Percentiles rank a stretch among this genome's conserved stretches.
Conservation (phyloP, 1,140 invertebrate species). For the Cepaea nemoralis region DNA sequence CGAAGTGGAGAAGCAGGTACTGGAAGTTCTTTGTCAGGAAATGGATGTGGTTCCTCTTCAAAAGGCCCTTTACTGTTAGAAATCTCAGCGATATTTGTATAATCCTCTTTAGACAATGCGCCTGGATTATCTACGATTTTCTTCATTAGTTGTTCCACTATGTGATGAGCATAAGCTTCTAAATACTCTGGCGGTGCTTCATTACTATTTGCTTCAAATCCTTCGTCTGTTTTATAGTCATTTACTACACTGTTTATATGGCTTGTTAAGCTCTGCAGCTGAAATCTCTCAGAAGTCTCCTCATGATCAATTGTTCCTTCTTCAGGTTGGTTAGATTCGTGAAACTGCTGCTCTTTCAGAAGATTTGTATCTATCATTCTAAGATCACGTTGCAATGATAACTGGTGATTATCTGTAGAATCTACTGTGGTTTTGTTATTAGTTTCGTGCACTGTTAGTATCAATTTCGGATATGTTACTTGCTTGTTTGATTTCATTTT, state of each 20-base stretch:
- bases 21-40: constrained; percentile 20
- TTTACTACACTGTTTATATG: background rate
- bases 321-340: background rate
- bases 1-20: constrained; percentile 3
- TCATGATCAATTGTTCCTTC: background rate
- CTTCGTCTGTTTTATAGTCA: background rate
- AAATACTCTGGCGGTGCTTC: background rate
- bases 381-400: background rate
- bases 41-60: constrained; percentile 46
- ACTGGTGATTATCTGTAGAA: background rate
- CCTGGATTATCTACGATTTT: constrained; percentile 19
- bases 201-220: background rate
- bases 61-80: constrained; percentile 8
- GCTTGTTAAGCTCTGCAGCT: background rate
- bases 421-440: background rate
- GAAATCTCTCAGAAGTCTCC: background rate
- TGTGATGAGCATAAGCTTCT: constrained; percentile 2
- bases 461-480: background rate
- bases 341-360: background rate
- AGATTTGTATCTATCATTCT: background rate
- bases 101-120: background rate
- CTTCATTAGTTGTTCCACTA: constrained; percentile 1
- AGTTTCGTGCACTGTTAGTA: background rate
- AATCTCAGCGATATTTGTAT: constrained; percentile 9
- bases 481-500: background rate